A percentile compares a stretch with the other conserved stretches of the same genome.
These are phyloP conservation scores for Enteromius anoplus DNA, from an alignment of 2,797 vertebrate genomes.

Conservation along the genomic window DNA sequence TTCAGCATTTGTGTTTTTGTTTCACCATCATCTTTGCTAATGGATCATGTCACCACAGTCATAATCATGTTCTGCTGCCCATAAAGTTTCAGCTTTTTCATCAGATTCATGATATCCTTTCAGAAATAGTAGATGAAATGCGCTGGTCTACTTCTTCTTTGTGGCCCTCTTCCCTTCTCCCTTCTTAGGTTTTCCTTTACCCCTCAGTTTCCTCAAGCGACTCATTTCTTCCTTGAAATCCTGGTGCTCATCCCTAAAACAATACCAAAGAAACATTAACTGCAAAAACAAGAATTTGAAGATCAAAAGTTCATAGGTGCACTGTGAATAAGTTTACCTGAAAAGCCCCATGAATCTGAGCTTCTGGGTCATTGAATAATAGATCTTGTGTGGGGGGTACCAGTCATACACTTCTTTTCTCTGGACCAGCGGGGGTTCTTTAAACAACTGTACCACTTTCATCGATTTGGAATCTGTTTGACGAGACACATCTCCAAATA, in stretches of 20 bases:
- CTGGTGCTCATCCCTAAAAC: constrained; percentile 90
- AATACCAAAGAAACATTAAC: neutral
- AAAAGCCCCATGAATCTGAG: constrained; percentile 90
- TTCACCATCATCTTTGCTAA: neutral
- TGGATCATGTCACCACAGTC: neutral
- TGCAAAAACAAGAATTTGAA: neutral
- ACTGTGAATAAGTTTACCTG: constrained; percentile 76
- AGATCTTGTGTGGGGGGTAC: constrained; percentile 92
- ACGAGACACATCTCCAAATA: constrained; percentile 87
- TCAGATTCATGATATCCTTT: neutral
- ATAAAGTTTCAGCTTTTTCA: neutral
- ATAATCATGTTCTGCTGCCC: constrained; percentile 14
- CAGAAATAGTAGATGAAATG: neutral
- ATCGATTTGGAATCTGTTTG: constrained; percentile 87
- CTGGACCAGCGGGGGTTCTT: constrained; percentile 84
- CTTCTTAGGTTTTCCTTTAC: constrained; percentile 91
- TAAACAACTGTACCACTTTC: constrained; percentile 91
- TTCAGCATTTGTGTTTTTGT: neutral
- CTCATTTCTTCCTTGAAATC: constrained; percentile 95
- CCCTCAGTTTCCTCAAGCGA: constrained; percentile 87
- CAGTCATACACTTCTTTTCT: constrained; percentile 86
- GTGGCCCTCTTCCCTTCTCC: constrained; percentile 92
- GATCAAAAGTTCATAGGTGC: neutral
- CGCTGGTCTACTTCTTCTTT: constrained; percentile 84
- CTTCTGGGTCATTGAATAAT: constrained; percentile 84